Evolutionary conservation across 1,140 invertebrate genomes (phyloP).

Genomic region (Apis dorsata): DNA sequence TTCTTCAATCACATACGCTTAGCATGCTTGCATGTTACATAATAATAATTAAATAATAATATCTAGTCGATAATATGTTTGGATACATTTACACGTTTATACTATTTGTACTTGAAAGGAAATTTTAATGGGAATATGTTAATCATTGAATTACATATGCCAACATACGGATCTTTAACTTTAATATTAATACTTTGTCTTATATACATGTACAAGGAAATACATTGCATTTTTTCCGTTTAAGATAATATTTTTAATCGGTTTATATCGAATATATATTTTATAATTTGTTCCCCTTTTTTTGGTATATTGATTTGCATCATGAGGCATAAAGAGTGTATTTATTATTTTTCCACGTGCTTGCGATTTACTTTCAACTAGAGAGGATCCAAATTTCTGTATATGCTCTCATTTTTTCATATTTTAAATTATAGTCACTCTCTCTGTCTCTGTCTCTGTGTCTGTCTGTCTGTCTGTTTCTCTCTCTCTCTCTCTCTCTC

Average conservation of each 20-base stretch:
- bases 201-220: background rate
- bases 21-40: slow-evolving; percentile 71
- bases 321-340: background rate
- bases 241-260: slow-evolving; percentile 1
- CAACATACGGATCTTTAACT: background rate
- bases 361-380: slow-evolving; percentile 3
- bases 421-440: slow-evolving; percentile 6
- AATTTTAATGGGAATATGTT: slow-evolving; percentile 40
- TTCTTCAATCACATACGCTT: slow-evolving; percentile 59
- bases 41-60: slow-evolving; percentile 54
- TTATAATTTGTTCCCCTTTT: background rate
- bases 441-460: background rate
- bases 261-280: slow-evolving; percentile 17
- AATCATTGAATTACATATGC: background rate
- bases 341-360: background rate
- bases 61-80: slow-evolving; percentile 70
- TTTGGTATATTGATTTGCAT: background rate
- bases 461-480: too few species aligned
- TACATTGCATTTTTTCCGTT: slow-evolving; percentile 16
- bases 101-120: slow-evolving; percentile 70
- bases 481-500: too few species aligned
- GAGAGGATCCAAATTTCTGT: slow-evolving; percentile 3
- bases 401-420: slow-evolving; percentile 10
- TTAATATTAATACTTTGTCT: background rate
- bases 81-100: slow-evolving; percentile 77